Evolutionary conservation across 2,888 invertebrate genomes (phyloP), one percentile per base, ranked within the genome.

Genomic region (Craniophora ligustri): DNA sequence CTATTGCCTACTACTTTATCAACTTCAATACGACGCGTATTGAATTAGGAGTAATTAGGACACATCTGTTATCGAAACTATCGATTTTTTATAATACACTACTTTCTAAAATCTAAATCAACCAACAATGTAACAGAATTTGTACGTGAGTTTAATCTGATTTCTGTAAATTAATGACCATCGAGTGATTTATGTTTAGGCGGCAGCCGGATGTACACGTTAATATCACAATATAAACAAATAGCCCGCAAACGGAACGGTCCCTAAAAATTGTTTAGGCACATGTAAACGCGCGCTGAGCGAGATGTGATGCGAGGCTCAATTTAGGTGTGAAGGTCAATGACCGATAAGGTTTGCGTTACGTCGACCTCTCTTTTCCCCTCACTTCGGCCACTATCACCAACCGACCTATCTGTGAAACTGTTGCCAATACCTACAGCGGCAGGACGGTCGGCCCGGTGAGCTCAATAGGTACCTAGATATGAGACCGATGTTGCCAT

Each of bases 311-410:
- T 90, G 88, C 82, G 91, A 86, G 92, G 91, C 92, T 89, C 91
- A 70, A 85, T 89, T 88, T 89, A 92, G 91, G 91, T 91, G 89
- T 84, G 87, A 91, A 91, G 92, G 91, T 92, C 89, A 86, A 87
- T 91, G 92, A 89, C 92, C 91, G 92, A 92, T 92, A 92, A 92
- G 89, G 86, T 85, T 87, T 78, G 85, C 83, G 86, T 82, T 83
- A 82, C 81, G 81, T 78, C 87, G 81, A 87, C 83, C 87, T 85
- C 87, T 78, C 75, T 72, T 79, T 79, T 60, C 79, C 82, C 84
- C 82, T 77, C 79, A 75, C 79, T 75, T 79, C 81, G 72, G 67
- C 42, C 62, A 65, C 72, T 83, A 85, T 85, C 83, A 81, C 77
- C 72, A 74, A 66, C 74, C 78, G 72, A 81, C 78, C 83, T 84